Percentiles rank a stretch among this genome's conserved stretches.
These are phyloP conservation scores for Tyrannus savana DNA, from an alignment of 2,113 vertebrate species.

Conservation along the genomic window DNA sequence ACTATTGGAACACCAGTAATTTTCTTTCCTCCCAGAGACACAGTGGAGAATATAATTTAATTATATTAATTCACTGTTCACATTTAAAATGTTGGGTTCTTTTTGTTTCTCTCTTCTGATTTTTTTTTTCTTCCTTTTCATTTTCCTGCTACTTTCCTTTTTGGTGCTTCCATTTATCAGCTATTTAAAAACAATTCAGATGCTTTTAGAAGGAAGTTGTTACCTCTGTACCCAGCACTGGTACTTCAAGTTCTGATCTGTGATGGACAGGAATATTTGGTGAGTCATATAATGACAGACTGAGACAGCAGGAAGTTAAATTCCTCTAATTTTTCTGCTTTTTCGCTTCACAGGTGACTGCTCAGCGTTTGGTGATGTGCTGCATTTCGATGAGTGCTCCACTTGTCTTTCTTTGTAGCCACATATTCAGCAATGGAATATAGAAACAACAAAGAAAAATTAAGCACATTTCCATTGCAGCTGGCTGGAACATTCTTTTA, in stretches of 20 bases:
- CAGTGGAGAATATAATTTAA: background rate
- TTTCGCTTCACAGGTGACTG: background rate
- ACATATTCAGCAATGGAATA: background rate
- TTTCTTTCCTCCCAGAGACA: constrained; percentile 25
- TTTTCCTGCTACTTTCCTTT: background rate
- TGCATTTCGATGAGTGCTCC: background rate
- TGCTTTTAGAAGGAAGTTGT: constrained; percentile 33
- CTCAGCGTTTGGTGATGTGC: background rate
- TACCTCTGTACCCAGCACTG: background rate
- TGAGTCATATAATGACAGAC: constrained; percentile 36
- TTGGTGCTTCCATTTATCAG: background rate
- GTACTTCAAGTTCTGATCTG: background rate
- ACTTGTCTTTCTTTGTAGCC: background rate
- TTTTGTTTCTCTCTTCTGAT: background rate
- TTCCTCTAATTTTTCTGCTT: background rate
- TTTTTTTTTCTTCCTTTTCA: background rate
- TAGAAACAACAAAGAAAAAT: background rate
- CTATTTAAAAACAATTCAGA: constrained; percentile 26
- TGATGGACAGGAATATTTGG: constrained; percentile 17
- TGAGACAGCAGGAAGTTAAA: constrained; percentile 14
- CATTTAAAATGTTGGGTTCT: background rate
- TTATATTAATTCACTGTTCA: background rate
- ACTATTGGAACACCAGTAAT: constrained; percentile 3
- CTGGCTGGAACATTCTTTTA: background rate
- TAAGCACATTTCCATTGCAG: background rate